A percentile compares a stretch with the other conserved stretches of the same genome.
These are phyloP conservation scores for Cynodonichthys magdalenae DNA, from an alignment of 2,797 vertebrate species.

Conservation along the genomic window DNA sequence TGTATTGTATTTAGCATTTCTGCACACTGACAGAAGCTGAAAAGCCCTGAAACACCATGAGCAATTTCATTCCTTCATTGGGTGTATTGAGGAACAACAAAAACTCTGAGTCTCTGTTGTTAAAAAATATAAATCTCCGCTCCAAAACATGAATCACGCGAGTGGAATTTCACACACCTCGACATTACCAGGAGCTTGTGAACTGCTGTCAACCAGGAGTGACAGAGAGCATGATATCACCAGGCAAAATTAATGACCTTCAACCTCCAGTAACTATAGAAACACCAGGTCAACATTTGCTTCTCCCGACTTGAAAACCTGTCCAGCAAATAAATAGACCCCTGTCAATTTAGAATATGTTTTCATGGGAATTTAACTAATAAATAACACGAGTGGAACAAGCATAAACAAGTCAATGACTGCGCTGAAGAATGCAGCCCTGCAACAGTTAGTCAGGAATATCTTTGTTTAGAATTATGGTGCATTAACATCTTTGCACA, in stretches of 20 bases:
- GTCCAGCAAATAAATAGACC: slow-evolving; percentile 7
- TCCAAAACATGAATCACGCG: slow-evolving; percentile 4
- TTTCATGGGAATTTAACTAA: slow-evolving; percentile 13
- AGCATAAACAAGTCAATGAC: slow-evolving; percentile 42
- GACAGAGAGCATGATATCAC: slow-evolving; percentile 4
- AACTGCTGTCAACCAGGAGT: background rate
- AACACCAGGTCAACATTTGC: slow-evolving; percentile 20
- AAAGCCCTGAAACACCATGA: background rate
- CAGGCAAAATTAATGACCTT: slow-evolving; percentile 10
- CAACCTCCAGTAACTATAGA: slow-evolving; percentile 2
- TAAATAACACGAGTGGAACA: slow-evolving; percentile 21
- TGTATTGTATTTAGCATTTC: background rate
- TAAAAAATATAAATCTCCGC: background rate
- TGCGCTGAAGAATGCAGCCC: slow-evolving; percentile 33
- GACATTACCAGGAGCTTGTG: background rate
- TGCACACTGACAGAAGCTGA: slow-evolving; percentile 7
- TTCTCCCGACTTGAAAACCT: slow-evolving; percentile 11
- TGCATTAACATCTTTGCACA: slow-evolving; percentile 3
- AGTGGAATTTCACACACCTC: slow-evolving; percentile 3
- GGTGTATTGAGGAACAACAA: background rate
- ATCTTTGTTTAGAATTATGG: slow-evolving; percentile 13
- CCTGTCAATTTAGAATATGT: slow-evolving; percentile 20
- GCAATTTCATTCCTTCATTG: background rate
- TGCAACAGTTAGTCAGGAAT: slow-evolving; percentile 43
- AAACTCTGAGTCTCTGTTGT: background rate